These are phyloP conservation scores for Leucoraja erinaceus DNA, from an alignment of 2,113 vertebrate species.

Conservation along the genomic window DNA sequence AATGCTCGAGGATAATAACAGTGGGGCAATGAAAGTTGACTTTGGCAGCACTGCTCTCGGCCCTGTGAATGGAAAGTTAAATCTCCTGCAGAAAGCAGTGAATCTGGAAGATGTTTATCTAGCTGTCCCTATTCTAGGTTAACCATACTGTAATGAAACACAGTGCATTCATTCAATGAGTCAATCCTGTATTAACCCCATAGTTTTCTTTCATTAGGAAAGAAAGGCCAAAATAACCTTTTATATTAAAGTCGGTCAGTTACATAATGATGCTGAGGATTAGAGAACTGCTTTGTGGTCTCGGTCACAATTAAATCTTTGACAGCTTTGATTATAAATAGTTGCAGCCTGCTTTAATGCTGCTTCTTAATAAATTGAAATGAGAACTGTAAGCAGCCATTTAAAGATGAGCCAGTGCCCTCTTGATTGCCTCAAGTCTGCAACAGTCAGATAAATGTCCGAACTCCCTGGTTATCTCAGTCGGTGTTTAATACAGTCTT, in stretches of 20 bases:
- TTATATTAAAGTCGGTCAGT: conserved; percentile 37
- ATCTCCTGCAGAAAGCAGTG: too few relatives aligned
- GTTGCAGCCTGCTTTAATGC: not conserved
- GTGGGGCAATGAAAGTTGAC: too few relatives aligned
- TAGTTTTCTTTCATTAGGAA: conserved; percentile 3
- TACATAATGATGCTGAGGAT: not conserved
- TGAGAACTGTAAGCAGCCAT: not conserved
- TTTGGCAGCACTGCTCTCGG: not conserved
- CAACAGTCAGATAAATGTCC: not conserved
- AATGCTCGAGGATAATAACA: too few relatives aligned
- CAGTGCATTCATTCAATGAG: not conserved
- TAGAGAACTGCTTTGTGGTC: not conserved
- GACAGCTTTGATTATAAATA: not conserved
- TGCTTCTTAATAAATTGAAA: not conserved
- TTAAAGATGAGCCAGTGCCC: not conserved
- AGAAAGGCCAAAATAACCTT: not conserved
- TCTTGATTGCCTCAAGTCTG: not conserved
- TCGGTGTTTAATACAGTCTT: not conserved
- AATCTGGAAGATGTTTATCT: too few relatives aligned
- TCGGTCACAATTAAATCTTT: not conserved
- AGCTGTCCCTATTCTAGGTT: not conserved
- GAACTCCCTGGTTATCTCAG: not conserved
- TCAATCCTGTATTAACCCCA: not conserved
- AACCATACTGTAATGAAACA: not conserved
- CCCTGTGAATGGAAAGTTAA: not conserved